Evolutionary conservation across 2,797 vertebrate species (phyloP).

Genomic region (Acanthis flammea): DNA sequence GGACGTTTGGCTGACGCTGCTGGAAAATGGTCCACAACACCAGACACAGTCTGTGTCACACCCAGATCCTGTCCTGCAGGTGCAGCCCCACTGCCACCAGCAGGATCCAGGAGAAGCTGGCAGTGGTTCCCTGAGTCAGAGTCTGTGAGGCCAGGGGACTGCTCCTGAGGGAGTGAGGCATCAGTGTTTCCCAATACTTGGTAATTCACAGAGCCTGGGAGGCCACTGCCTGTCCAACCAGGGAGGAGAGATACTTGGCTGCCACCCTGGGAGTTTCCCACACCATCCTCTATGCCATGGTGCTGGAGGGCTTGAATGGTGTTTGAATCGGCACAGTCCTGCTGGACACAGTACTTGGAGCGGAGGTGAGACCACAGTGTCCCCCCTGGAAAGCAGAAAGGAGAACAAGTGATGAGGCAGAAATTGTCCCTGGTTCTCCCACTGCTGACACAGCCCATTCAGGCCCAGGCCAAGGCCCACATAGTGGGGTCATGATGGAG

Average conservation of each 20-base stretch:
- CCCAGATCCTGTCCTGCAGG: background rate
- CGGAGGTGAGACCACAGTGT: conserved; percentile 88
- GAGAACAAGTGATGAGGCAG: background rate
- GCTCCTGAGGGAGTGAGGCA: background rate
- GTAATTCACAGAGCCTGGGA: background rate
- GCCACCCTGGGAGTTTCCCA: conserved; percentile 48
- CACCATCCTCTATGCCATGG: conserved; percentile 17
- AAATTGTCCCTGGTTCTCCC: background rate
- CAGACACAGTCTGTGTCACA: background rate
- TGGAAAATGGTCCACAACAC: background rate
- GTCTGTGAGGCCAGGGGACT: background rate
- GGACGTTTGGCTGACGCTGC: background rate
- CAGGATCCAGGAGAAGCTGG: background rate
- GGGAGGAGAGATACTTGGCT: background rate
- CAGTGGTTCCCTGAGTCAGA: background rate
- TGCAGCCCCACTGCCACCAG: background rate
- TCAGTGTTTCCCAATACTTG: background rate
- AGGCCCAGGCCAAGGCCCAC: background rate
- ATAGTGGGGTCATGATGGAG: rapidly evolving
- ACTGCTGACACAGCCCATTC: rapidly evolving
- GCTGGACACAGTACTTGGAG: conserved; percentile 55
- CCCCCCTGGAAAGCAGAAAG: conserved; percentile 77
- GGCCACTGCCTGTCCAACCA: background rate
- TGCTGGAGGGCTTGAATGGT: background rate
- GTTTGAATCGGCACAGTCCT: background rate